Evolutionary conservation across 1,140 invertebrate genomes (phyloP).

Genomic region (Andrena cerasifolii): DNA sequence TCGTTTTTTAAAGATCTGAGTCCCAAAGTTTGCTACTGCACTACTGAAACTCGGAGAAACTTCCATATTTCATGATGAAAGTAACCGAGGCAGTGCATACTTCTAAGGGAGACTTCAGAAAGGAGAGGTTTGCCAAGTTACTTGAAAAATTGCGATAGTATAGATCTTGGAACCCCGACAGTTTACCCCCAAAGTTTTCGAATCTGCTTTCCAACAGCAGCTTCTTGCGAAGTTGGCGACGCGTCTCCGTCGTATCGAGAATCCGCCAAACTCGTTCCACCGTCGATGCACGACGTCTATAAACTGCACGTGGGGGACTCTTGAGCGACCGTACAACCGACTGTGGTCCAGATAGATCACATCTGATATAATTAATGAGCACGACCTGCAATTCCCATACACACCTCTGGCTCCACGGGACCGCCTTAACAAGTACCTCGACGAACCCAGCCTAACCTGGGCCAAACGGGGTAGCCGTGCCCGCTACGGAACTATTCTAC

Average conservation of each 20-base stretch:
- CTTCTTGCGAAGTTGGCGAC: not conserved
- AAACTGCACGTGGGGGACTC: slow-evolving; percentile 52
- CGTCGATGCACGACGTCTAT: slow-evolving; percentile 38
- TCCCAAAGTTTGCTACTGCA: too few species aligned
- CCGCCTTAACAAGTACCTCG: slow-evolving; percentile 69
- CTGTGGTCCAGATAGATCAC: slow-evolving; percentile 77
- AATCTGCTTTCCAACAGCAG: slow-evolving; percentile 1
- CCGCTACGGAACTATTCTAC: slow-evolving; percentile 49
- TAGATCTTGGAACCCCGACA: too few species aligned
- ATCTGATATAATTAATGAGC: slow-evolving; percentile 78
- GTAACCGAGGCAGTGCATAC: too few species aligned
- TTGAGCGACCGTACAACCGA: slow-evolving; percentile 46
- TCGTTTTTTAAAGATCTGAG: too few species aligned
- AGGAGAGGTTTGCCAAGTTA: too few species aligned
- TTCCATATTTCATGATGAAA: too few species aligned
- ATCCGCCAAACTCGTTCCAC: slow-evolving; percentile 25
- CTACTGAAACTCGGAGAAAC: too few species aligned
- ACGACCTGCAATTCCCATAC: slow-evolving; percentile 76
- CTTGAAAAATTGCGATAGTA: too few species aligned
- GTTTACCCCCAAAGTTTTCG: too few species aligned
- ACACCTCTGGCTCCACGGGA: slow-evolving; percentile 67
- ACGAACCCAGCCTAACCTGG: slow-evolving; percentile 48
- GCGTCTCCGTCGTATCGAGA: slow-evolving; percentile 13
- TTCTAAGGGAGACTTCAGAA: too few species aligned
- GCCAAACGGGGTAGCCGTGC: slow-evolving; percentile 45